phyloP scores from a whole-genome alignment of 2,888 invertebrate species.

The Cosmia trapezina region DNA sequence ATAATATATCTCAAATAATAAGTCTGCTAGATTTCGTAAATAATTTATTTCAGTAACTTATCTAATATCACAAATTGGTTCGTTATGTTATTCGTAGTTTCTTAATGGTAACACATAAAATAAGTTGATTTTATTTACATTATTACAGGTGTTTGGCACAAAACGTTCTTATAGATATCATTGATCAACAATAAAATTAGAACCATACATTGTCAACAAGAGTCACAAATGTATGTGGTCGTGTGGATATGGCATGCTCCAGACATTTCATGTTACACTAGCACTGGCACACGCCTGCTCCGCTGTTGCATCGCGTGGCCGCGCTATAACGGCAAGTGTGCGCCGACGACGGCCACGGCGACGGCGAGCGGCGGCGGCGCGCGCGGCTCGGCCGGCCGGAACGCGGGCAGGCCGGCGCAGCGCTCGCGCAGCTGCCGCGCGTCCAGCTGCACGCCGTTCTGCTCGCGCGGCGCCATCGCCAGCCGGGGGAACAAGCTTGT shows the following conservation, averaged over 20 bases:
- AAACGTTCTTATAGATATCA: slow-evolving; percentile 13
- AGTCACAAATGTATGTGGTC: background rate
- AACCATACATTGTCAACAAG: slow-evolving; percentile 9
- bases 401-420: slow-evolving; percentile 62
- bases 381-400: slow-evolving; percentile 32
- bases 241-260: slow-evolving; percentile 7
- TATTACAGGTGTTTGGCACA: slow-evolving; percentile 9
- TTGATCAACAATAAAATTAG: slow-evolving; percentile 2
- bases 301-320: slow-evolving; percentile 27
- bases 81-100: slow-evolving; percentile 30
- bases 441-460: slow-evolving; percentile 69
- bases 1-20: background rate
- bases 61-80: slow-evolving; percentile 75
- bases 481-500: slow-evolving; percentile 62
- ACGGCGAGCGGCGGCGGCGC: slow-evolving; percentile 65
- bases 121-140: slow-evolving; percentile 21
- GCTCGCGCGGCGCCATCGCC: slow-evolving; percentile 31
- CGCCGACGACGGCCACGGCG: slow-evolving; percentile 69
- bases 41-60: slow-evolving; percentile 55
- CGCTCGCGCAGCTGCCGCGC: slow-evolving; percentile 68
- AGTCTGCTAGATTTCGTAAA: slow-evolving; percentile 27
- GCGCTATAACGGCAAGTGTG: slow-evolving; percentile 71
- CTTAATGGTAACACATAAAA: background rate
- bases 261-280: slow-evolving; percentile 67
- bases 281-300: slow-evolving; percentile 67